These are phyloP conservation scores for Nymphalis urticae DNA, from an alignment of 2,888 invertebrate species.

Conservation along the genomic window DNA sequence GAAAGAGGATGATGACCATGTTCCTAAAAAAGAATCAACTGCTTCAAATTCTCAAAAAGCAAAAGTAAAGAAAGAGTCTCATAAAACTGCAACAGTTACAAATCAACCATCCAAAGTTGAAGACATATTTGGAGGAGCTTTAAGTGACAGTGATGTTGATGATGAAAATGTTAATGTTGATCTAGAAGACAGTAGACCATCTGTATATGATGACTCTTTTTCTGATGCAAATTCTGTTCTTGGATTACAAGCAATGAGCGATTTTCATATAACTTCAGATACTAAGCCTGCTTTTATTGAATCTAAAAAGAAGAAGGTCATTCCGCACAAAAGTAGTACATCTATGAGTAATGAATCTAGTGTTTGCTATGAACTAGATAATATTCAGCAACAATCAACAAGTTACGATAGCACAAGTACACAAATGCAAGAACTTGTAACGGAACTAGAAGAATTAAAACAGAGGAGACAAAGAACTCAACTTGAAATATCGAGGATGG, in stretches of 20 bases:
- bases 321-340: slow-evolving; percentile 11
- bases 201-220: slow-evolving; percentile 84
- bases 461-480: slow-evolving; percentile 89
- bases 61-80: slow-evolving; percentile 50
- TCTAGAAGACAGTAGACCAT: slow-evolving; percentile 89
- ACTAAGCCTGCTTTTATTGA: slow-evolving; percentile 67
- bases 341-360: not conserved
- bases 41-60: slow-evolving; percentile 57
- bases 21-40: slow-evolving; percentile 48
- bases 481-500: slow-evolving; percentile 90
- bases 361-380: slow-evolving; percentile 16
- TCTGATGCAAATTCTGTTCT: slow-evolving; percentile 82
- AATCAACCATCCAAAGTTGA: slow-evolving; percentile 63
- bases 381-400: slow-evolving; percentile 20
- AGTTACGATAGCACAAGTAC: slow-evolving; percentile 84
- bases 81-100: slow-evolving; percentile 39
- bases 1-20: slow-evolving; percentile 88
- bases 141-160: slow-evolving; percentile 92
- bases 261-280: slow-evolving; percentile 52
- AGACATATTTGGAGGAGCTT: slow-evolving; percentile 95
- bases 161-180: slow-evolving; percentile 91
- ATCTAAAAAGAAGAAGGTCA: slow-evolving; percentile 14
- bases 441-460: slow-evolving; percentile 89
- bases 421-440: slow-evolving; percentile 82
- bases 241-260: slow-evolving; percentile 45